Conservation (phyloP, 2,888 invertebrate genomes). For the Sclerodermus sp. region DNA sequence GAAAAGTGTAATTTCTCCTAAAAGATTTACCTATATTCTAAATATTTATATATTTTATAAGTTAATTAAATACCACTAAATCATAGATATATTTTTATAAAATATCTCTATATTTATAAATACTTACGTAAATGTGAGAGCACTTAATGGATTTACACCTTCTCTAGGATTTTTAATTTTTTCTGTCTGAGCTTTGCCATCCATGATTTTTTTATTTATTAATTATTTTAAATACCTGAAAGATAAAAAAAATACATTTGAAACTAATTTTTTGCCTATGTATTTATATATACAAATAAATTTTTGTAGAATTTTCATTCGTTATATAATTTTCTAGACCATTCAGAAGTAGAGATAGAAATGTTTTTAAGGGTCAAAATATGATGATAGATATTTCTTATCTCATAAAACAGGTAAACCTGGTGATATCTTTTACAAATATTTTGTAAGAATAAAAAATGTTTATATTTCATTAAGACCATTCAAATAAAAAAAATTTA, state of each 20-base stretch:
- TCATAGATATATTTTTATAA: neutral
- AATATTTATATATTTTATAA: no score
- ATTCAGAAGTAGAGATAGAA: neutral
- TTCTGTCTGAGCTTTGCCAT: slow-evolving; percentile 43
- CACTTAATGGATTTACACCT: slow-evolving; percentile 61
- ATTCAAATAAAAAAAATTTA: no score
- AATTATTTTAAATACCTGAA: slow-evolving; percentile 2
- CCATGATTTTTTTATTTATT: slow-evolving; percentile 39
- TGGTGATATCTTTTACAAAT: neutral
- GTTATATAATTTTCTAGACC: neutral
- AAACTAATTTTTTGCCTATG: neutral
- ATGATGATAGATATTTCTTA: slow-evolving; percentile 6
- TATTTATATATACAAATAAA: neutral
- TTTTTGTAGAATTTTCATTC: neutral
- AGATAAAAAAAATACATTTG: neutral
- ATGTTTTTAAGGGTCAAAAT: slow-evolving; percentile 1
- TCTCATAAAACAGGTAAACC: neutral
- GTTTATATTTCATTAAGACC: neutral
- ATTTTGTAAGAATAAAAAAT: neutral
- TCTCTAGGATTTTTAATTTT: slow-evolving; percentile 60
- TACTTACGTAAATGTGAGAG: slow-evolving; percentile 63
- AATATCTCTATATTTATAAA: neutral
- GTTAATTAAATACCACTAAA: neutral
- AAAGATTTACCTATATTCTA: no score
- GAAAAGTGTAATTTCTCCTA: neutral